phyloP scores from a whole-genome alignment of 2,113 vertebrate genomes.

The Microcebus ravelobensis region DNA sequence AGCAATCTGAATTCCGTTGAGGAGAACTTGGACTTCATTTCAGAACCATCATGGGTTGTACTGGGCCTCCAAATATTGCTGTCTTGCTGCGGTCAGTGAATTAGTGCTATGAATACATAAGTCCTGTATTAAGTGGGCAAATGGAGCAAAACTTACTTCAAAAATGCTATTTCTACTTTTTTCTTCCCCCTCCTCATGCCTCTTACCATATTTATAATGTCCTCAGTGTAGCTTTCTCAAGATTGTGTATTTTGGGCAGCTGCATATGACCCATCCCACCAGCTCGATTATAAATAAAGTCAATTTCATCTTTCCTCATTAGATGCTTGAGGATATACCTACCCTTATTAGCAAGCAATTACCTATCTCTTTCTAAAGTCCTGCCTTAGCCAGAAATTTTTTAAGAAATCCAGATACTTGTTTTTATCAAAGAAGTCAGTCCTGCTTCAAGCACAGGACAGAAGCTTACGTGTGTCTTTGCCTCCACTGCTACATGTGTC shows the following conservation, averaged over 20 bases:
- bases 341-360: background rate
- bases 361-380: background rate
- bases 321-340: background rate
- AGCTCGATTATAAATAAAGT: background rate
- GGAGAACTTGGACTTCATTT: background rate
- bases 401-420: background rate
- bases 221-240: background rate
- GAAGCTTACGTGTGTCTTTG: fast-evolving
- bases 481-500: fast-evolving
- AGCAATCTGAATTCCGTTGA: background rate
- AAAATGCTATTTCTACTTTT: background rate
- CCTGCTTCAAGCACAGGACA: background rate
- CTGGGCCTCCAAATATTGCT: background rate
- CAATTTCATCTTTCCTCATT: background rate
- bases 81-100: background rate
- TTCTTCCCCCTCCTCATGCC: background rate
- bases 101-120: background rate
- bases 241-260: background rate
- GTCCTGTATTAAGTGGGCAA: background rate
- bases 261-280: background rate
- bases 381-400: background rate
- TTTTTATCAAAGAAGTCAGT: background rate
- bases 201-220: background rate
- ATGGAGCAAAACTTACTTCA: background rate
- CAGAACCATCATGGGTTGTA: background rate